Percentiles rank a stretch among this genome's conserved stretches.
Conservation (phyloP, 1,140 invertebrate genomes). For the Drosophila pallidifrons region DNA sequence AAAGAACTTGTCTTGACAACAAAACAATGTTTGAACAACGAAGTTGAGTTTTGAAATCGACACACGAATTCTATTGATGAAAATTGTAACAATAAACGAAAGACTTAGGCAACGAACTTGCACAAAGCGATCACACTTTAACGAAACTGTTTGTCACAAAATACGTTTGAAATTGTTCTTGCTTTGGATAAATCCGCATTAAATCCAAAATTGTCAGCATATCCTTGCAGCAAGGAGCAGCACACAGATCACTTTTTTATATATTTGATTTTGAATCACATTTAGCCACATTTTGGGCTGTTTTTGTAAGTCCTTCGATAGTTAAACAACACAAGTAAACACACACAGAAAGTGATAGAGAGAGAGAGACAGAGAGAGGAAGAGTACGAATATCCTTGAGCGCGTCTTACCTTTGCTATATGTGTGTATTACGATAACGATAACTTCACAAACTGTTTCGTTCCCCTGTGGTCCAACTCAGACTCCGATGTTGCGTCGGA, state of each 20-base stretch:
- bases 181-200: conserved; percentile 26
- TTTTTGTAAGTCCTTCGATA: conserved; percentile 12
- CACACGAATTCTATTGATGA: background rate
- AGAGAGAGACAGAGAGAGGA: no score
- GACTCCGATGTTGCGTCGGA: conserved; percentile 61
- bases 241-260: conserved; percentile 34
- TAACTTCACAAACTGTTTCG: conserved; percentile 49
- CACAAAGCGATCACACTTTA: conserved; percentile 6
- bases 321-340: conserved; percentile 26
- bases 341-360: no score
- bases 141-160: background rate
- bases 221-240: conserved; percentile 36
- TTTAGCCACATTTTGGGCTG: background rate
- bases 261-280: background rate
- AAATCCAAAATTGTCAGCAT: conserved; percentile 21
- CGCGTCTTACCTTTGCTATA: conserved; percentile 69
- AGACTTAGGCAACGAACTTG: conserved; percentile 46
- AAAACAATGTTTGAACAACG: conserved; percentile 6
- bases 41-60: conserved; percentile 24
- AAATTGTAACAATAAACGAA: conserved; percentile 21
- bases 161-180: background rate
- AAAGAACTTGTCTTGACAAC: conserved; percentile 38
- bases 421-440: conserved; percentile 38
- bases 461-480: conserved; percentile 62
- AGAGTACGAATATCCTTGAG: conserved; percentile 59